Base-by-base conservation (phyloP, 2,113 vertebrate genomes). In the Notarius quadriscutis region DNA sequence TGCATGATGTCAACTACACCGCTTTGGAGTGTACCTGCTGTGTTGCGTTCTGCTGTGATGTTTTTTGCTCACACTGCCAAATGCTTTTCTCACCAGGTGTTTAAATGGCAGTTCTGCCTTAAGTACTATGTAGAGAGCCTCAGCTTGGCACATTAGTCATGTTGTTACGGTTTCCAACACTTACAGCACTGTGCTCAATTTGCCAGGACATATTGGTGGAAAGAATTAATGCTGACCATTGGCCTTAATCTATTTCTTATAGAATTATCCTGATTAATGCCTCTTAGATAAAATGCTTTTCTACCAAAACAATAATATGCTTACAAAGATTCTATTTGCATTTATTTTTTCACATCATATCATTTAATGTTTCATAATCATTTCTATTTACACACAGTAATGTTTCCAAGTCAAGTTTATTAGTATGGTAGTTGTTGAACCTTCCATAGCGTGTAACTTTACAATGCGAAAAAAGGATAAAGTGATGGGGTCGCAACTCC, bases 21-120 rank as follows among this genome's bases (percentile, higher is more conserved):
- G 1, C 27, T 55, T 65, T 25, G 1, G 8, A 1, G 30, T 63
- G 80, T 83, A 50, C n/a, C 57, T 48, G 55, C 78, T 50, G 79
- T 17, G 57, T 30, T 53, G 55, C 60, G 69, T 50, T 87, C 17
- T 50, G 50, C 62, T 53, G 15, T 78, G 41, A 8, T 48, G 77
- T 34, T 60, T 71, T 81, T 22, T 27, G 41, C 48, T 53, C 25
- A 51, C 53, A 41, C n/a, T 20, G 65, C 34, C 18, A 53, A 50
- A 83, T 63, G 80, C 86, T 53, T 87, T 75, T 83, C 80, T 75
- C 86, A 63, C 41, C 57, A 83, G 57, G 86, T 83, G 69, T 75
- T 53, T 63, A 72, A 82, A 74, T 25, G 15, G 20, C 7, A 30
- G 50, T 53, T 81, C 65, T 8, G 58, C 50, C n/a, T 53, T 74